Evolutionary conservation across 1,140 invertebrate genomes (phyloP).

Genomic region (Cyphomyrmex costatus): DNA sequence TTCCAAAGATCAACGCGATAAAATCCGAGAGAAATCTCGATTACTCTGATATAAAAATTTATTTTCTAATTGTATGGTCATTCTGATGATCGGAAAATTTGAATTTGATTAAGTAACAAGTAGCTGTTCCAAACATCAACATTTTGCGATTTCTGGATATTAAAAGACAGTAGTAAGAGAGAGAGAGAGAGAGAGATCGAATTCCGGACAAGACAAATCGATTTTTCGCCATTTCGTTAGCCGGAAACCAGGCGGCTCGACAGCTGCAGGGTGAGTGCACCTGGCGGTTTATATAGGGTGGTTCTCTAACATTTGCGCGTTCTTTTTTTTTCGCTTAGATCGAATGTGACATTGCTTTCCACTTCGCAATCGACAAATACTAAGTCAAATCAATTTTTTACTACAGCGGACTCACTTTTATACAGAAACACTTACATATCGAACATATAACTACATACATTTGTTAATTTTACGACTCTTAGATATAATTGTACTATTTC

Average conservation of each 20-base stretch:
- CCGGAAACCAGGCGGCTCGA: slow-evolving; percentile 53
- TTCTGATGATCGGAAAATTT: not conserved
- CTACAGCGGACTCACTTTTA: not conserved
- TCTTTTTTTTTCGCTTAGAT: slow-evolving; percentile 6
- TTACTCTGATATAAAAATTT: not conserved
- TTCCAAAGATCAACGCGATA: not conserved
- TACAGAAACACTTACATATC: not conserved
- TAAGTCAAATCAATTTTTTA: not conserved
- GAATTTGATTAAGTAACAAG: not conserved
- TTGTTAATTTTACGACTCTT: not conserved
- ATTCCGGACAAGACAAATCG: slow-evolving; percentile 64
- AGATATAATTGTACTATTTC: too few species aligned
- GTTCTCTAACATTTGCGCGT: slow-evolving; percentile 9
- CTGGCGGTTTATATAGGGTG: slow-evolving; percentile 68
- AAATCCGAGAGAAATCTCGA: not conserved
- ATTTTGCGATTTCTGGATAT: not conserved
- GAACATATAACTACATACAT: not conserved
- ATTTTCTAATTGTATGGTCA: not conserved
- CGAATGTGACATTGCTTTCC: not conserved
- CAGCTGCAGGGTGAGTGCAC: slow-evolving; percentile 72
- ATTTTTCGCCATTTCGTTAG: slow-evolving; percentile 69
- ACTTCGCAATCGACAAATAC: not conserved
- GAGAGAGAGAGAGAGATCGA: slow-evolving; percentile 23
- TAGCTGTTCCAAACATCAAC: not conserved
- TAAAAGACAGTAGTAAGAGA: not conserved